Conservation (phyloP, 2,797 vertebrate species). For the Momotus momota region DNA sequence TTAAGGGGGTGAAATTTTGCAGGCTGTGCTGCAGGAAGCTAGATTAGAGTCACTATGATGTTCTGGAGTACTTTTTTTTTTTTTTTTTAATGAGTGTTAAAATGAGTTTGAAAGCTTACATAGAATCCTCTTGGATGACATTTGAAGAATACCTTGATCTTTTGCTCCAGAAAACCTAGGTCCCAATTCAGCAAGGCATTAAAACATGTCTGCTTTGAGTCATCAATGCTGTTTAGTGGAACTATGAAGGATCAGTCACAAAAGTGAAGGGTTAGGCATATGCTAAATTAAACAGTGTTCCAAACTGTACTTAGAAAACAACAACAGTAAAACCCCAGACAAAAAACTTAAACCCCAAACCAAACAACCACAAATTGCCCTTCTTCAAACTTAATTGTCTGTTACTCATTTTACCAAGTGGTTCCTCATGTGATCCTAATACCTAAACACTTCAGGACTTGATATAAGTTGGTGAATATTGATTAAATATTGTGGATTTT, state of each 20-base stretch:
- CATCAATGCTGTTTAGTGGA: background rate
- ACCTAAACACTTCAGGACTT: background rate
- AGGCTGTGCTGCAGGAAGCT: background rate
- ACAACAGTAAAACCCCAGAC: fast-evolving
- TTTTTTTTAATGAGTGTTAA: background rate
- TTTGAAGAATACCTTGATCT: background rate
- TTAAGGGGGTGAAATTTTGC: background rate
- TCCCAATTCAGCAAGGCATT: background rate
- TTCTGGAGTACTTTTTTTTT: background rate
- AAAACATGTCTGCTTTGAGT: background rate
- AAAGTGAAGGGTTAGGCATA: background rate
- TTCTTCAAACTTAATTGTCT: background rate
- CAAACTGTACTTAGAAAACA: background rate
- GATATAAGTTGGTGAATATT: background rate
- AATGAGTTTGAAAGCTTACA: background rate
- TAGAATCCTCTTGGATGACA: background rate
- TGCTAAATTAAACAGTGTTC: background rate
- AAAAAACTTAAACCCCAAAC: background rate
- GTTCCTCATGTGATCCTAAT: background rate
- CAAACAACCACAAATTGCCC: background rate
- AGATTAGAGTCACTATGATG: background rate
- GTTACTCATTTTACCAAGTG: background rate
- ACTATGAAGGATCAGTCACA: background rate
- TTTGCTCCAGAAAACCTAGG: background rate
- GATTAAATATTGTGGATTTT: background rate